Evolutionary conservation across 1,140 invertebrate species (phyloP), one percentile per base, ranked within the genome.

Genomic region (Lasioglossum albipes): DNA sequence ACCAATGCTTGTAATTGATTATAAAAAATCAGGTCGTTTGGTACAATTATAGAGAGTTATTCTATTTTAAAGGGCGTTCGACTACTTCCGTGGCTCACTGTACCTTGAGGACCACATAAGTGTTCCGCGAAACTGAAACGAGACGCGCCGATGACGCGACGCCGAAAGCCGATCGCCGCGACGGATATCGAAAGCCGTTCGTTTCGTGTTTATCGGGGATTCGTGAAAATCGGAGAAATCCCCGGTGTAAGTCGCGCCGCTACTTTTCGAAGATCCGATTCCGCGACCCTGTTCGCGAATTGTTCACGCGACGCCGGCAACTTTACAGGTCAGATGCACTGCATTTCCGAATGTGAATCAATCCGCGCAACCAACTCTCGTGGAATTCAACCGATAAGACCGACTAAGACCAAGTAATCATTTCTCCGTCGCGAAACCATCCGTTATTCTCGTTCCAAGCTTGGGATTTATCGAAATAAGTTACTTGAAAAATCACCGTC

Each of bases 301-400:
- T 79, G 31, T 22, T 79, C 59, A 36, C 54, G 41, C 64, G 64
- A 67, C 31, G 41, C 45, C 49, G 52, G 31, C 31, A 75, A 76
- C 52, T 76, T 76, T 69, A 6, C 41, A 41, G 10, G 10, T 2
- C 18, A 31, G 66, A 36, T 70, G 66, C 57, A 61, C 45, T 41
- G 59, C 57, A 42, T 52, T 71, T 77, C 57, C 66, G 42, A 42
- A 54, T 79, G 31, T 41, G 4, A n/a, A 59, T 59, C 52, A 12
- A 22, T 49, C 31, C 49, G 36, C 62, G 27, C 36, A 45, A 79
- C 18, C 69, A 54, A 79, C n/a, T 73, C 59, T 79, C 7, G 45
- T 10, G 49, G 69, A 73, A 79, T 73, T n/a, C 42, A 13, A 18
- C 12, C 49, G 77, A 74, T 79, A 79, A 79, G 20, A 49, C 36